phyloP scores from a whole-genome alignment of 1,140 invertebrate species.

The Drosophila teissieri region DNA sequence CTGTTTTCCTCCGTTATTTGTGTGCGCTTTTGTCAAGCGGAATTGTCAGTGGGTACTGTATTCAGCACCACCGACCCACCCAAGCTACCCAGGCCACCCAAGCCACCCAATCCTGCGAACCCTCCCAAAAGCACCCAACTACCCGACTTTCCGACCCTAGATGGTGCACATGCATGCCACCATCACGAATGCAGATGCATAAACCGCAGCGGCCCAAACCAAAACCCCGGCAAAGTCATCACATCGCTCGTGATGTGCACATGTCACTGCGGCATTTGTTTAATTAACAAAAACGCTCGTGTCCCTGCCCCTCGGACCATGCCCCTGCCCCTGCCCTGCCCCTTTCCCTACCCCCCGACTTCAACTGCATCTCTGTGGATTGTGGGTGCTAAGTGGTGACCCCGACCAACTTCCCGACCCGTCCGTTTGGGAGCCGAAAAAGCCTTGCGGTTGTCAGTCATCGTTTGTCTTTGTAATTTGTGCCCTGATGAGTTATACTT shows the following conservation, averaged over 20 bases:
- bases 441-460: conserved; percentile 72
- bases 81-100: neutral
- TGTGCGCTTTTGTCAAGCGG: conserved; percentile 62
- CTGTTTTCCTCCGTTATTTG: conserved; percentile 56
- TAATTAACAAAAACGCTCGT: conserved; percentile 77
- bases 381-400: conserved; percentile 72
- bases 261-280: conserved; percentile 83
- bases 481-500: conserved; percentile 79
- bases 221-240: conserved; percentile 61
- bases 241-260: conserved; percentile 75
- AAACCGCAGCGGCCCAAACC: conserved; percentile 48
- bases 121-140: conserved; percentile 2
- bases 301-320: conserved; percentile 8
- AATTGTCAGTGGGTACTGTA: conserved; percentile 35
- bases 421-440: conserved; percentile 26
- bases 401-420: conserved; percentile 19
- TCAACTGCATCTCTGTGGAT: conserved; percentile 53
- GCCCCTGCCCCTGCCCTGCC: conserved; percentile 10
- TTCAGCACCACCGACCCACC: conserved; percentile 4
- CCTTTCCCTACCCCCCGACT: conserved; percentile 3
- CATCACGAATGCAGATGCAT: conserved; percentile 52
- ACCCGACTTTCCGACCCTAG: conserved; percentile 1
- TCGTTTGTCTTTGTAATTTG: conserved; percentile 82
- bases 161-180: neutral
- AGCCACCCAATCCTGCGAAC: neutral